Base-by-base conservation (phyloP, 2,113 vertebrate species). In the Tretioscincus oriximinensis region DNA sequence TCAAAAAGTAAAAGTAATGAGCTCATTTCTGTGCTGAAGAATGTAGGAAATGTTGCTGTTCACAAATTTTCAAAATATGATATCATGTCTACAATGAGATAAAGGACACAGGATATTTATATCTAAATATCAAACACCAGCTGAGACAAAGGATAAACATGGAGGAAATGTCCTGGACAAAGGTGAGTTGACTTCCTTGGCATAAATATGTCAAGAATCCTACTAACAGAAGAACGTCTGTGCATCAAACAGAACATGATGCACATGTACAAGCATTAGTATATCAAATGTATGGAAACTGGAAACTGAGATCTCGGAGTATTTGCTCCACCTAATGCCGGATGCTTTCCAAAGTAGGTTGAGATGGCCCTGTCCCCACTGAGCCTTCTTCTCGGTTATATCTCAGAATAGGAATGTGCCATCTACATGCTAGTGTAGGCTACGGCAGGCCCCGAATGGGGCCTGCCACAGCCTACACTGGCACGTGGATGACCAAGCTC, bases 81-180 rank as follows among this genome's bases (percentile, higher is more conserved):
- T 80, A 72, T 72, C 58, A 80, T 70, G 41, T 60, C 80, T 68
- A 54, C 26, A 5, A 2, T 61, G n/a, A 14, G 29, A n/a, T 49
- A 60, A 51, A 82, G 73, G 73, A 76, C 80, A 70, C 74, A 69
- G 73, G 73, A 82, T 82, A 76, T 82, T 82, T 82, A 76, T 60
- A 76, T 82, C 35, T 82, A 70, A 82, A 76, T 82, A 82, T 76
- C 73, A 82, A 69, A 76, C 26, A 47, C 67, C 2, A 20, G 67
- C 22, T 71, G 10, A 71, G 76, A 65, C 12, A 61, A 12, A 65
- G 10, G 35, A 51, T 61, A 70, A 61, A 69, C 6, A 26, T 22
- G 51, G 65, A 81, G 73, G 80, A 82, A 82, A 63, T 69, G 41
- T 51, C 54, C 54, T 76, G 73, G 80, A 82, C 51, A 76, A 70